Base-by-base conservation (phyloP, 2,888 invertebrate species). In the Linnaemya tessellans region DNA sequence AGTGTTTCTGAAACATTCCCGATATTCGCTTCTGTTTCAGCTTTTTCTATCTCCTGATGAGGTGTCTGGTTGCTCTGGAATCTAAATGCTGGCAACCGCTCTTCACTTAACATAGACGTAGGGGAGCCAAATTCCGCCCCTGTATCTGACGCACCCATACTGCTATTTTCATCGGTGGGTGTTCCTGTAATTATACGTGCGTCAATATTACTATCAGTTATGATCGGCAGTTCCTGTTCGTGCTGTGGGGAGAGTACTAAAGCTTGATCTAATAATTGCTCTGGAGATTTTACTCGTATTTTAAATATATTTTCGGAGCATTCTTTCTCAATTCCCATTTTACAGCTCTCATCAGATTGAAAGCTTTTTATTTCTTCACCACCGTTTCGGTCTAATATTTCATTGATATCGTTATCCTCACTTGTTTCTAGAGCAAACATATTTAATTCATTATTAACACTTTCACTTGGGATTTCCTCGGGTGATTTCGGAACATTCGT, bases 81-180 rank as follows among this genome's bases (percentile, higher is more conserved):
- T 11, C 75, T 58, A 70, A 80, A 85, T 56, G 79, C 43, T 18
- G 87, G 86, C 35, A 88, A 75, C 22, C 89, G 88, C 38, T 89
- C 89, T 80, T 89, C 89, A 51, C 89, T 89, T 35, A 89, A 58
- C 89, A 89, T 88, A 13, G 89, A 89, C 0, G 89, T 88, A 2
- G 89, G 89, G 9, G 89, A 89, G 5, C 89, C 89, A 75, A 89
- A 89, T 79, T 89, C 89, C 8, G 89, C 89, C 7, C 89, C 89
- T 9, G 89, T 88, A 49, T 89, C 89, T 0, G 89, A 89, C 8
- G 89, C 89, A 30, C 88, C 77, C 46, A 89, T 85, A 5, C 89
- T 88, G 70, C 89, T 89, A 18, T 88, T 89, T 38, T 89, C 89
- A 81, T 89, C 89, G 22, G 87, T 88, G 3, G 88, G 89, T 15